phyloP scores from a whole-genome alignment of 2,113 vertebrate species.

The Cochlearius cochlearius region DNA sequence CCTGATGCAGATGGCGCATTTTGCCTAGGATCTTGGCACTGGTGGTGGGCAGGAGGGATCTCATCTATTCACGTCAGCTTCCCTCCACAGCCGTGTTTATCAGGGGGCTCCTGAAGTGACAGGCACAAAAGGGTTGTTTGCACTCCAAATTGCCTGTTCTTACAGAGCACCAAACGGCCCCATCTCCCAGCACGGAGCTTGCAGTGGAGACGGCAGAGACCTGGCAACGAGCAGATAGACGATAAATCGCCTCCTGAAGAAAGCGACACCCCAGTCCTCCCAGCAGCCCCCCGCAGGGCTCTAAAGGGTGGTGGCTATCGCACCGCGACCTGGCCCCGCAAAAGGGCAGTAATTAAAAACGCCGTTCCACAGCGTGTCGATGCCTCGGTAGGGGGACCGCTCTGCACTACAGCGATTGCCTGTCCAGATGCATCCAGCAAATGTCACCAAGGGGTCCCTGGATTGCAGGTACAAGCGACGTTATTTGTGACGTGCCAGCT shows the following conservation, averaged over 20 bases:
- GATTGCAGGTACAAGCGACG: background rate
- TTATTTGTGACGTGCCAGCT: background rate
- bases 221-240: constrained; percentile 43
- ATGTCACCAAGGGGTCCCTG: background rate
- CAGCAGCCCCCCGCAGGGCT: rapidly evolving
- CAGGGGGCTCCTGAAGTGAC: constrained; percentile 62
- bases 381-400: background rate
- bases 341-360: background rate
- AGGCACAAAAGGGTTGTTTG: constrained; percentile 57
- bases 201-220: constrained; percentile 16
- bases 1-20: constrained; percentile 54
- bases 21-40: constrained; percentile 59
- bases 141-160: constrained; percentile 55
- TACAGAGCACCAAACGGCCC: background rate
- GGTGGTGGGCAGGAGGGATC: constrained; percentile 30
- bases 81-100: constrained; percentile 59
- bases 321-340: background rate
- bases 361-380: rapidly evolving
- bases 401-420: too few relatives aligned
- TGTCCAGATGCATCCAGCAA: background rate
- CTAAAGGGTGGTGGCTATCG: background rate
- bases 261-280: background rate
- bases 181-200: constrained; percentile 31
- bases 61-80: constrained; percentile 69
- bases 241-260: constrained; percentile 28